Percentiles rank a stretch among this genome's conserved stretches.
phyloP scores from a whole-genome alignment of 2,797 vertebrate species.

The Gymnothorax reevesii region DNA sequence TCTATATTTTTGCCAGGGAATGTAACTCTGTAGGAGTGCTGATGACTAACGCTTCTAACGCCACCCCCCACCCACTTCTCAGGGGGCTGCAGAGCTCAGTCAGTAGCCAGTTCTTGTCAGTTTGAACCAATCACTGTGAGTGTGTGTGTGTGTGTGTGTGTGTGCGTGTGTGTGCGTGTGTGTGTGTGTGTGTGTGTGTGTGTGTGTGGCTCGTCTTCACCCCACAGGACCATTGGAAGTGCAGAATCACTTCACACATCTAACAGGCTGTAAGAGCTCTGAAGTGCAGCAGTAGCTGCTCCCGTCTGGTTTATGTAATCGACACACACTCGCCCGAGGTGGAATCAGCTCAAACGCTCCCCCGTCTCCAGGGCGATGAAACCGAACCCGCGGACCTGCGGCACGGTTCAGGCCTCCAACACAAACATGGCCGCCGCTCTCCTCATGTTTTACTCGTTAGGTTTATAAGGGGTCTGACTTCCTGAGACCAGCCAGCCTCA shows the following conservation, averaged over 20 bases:
- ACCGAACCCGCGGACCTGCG: neutral
- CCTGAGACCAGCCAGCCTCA: slow-evolving; percentile 63
- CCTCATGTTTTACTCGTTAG: slow-evolving; percentile 64
- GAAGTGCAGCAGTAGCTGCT: too few species aligned
- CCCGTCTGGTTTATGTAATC: too few species aligned
- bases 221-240: too few species aligned
- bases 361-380: neutral
- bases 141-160: too few species aligned
- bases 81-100: neutral
- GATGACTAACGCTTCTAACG: neutral
- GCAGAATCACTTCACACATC: too few species aligned
- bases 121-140: neutral
- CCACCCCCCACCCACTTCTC: neutral
- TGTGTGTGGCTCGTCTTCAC: too few species aligned
- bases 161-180: too few species aligned
- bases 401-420: slow-evolving; percentile 46
- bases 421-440: slow-evolving; percentile 62
- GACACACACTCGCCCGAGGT: neutral
- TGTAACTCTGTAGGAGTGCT: neutral
- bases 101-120: neutral
- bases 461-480: slow-evolving; percentile 64
- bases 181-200: too few species aligned
- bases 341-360: neutral
- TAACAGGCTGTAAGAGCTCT: too few species aligned
- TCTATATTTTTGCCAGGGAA: neutral